Evolutionary conservation across 2,113 vertebrate genomes (phyloP).

Genomic region (Perca schrenkii): DNA sequence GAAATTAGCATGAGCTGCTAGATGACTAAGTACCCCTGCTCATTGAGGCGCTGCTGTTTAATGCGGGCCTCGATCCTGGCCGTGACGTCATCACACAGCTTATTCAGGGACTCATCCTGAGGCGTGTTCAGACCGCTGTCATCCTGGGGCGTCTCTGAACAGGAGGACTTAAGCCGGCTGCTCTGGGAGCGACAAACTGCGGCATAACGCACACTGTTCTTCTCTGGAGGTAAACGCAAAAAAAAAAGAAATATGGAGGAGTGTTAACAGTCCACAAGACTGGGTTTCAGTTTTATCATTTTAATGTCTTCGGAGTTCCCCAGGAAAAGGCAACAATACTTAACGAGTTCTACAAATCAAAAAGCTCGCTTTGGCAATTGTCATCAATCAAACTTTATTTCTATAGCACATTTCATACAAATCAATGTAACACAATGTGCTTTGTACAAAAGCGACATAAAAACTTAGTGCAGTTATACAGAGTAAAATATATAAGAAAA

Average conservation of each 20-base stretch:
- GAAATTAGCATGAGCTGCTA: neutral
- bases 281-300: neutral
- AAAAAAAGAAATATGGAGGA: neutral
- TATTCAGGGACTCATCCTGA: constrained; percentile 77
- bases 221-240: constrained; percentile 54
- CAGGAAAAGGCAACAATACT: neutral
- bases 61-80: constrained; percentile 75
- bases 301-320: neutral
- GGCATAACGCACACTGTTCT: constrained; percentile 73
- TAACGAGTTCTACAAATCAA: neutral
- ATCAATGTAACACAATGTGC: too few relatives aligned
- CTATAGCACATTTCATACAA: too few relatives aligned
- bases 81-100: constrained; percentile 84
- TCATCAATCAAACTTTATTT: too few relatives aligned
- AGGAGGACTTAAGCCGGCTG: constrained; percentile 80
- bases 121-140: constrained; percentile 74
- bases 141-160: constrained; percentile 83
- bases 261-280: neutral
- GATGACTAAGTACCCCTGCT: constrained; percentile 56
- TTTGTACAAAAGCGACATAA: too few relatives aligned
- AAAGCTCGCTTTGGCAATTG: neutral
- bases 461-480: too few relatives aligned
- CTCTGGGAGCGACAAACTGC: constrained; percentile 75
- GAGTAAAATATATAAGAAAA: too few relatives aligned
- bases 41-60: constrained; percentile 68